Percentiles rank a stretch among this genome's conserved stretches.
These are phyloP conservation scores for Myiagra hebetior DNA, from an alignment of 2,113 vertebrate species.

Conservation along the genomic window DNA sequence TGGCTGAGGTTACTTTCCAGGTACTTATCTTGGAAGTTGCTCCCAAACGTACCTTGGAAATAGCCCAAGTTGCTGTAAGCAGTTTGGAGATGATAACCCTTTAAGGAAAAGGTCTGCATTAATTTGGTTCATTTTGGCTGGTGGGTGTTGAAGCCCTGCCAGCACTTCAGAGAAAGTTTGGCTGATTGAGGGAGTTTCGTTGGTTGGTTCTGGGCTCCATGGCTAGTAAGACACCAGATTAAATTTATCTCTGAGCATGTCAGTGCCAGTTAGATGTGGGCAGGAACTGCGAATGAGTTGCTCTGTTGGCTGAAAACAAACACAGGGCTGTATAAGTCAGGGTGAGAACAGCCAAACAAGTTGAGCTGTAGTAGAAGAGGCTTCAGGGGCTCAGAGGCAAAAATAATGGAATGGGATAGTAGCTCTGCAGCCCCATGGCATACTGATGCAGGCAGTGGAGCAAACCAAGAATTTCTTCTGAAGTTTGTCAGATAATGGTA, in stretches of 20 bases:
- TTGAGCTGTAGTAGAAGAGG: not conserved
- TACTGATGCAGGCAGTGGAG: not conserved
- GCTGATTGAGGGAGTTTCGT: not conserved
- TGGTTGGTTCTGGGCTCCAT: not conserved
- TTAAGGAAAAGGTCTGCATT: not conserved
- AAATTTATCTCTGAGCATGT: not conserved
- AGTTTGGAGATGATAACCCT: not conserved
- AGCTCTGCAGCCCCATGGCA: rapidly evolving
- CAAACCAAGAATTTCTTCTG: not conserved
- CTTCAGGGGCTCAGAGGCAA: not conserved
- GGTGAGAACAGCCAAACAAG: not conserved
- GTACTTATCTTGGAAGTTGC: not conserved
- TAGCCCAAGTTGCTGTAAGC: not conserved
- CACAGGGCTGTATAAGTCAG: not conserved
- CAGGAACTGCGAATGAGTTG: constrained; percentile 2
- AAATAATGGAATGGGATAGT: not conserved
- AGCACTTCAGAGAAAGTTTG: not conserved
- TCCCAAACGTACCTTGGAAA: not conserved
- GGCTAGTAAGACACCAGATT: not conserved
- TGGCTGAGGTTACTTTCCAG: not conserved
- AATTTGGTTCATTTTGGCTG: not conserved
- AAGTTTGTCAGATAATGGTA: not conserved
- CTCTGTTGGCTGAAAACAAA: not conserved
- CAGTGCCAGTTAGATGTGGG: not conserved
- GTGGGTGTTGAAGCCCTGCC: not conserved